Percentiles rank a stretch among this genome's conserved stretches.
These are phyloP conservation scores for Andrena flavipes DNA, from an alignment of 2,888 invertebrate species.

Conservation along the genomic window DNA sequence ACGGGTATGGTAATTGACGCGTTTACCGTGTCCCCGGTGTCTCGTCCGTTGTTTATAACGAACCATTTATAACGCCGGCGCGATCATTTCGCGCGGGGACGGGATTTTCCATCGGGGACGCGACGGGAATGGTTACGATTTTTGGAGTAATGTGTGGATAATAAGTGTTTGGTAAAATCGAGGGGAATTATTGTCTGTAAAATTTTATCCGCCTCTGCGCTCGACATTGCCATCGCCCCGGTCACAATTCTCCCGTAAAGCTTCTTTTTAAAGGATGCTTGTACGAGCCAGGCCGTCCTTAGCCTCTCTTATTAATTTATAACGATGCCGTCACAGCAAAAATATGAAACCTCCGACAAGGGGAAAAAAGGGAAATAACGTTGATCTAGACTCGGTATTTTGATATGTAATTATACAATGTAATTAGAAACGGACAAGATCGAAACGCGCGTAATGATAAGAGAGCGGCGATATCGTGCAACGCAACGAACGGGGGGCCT, in stretches of 20 bases:
- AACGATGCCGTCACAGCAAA: not conserved
- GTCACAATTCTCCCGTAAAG: not conserved
- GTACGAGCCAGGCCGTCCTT: not conserved
- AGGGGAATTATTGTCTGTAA: not conserved
- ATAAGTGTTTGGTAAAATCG: not conserved
- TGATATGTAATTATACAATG: constrained; percentile 25
- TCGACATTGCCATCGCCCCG: not conserved
- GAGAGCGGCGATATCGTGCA: constrained; percentile 7
- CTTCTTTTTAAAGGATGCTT: constrained; percentile 18
- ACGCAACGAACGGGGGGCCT: constrained; percentile 15
- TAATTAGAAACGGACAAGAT: constrained; percentile 40
- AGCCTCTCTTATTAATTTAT: not conserved
- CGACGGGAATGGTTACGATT: not conserved
- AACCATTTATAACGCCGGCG: constrained; percentile 28
- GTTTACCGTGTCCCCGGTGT: constrained; percentile 39
- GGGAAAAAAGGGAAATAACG: not conserved
- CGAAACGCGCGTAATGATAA: constrained; percentile 6
- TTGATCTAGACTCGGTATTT: constrained; percentile 6
- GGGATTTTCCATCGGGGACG: not conserved
- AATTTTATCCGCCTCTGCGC: too few species aligned
- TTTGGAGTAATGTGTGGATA: too few species aligned
- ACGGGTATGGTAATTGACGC: constrained; percentile 49
- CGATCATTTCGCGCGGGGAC: constrained; percentile 3
- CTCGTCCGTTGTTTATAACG: constrained; percentile 44
- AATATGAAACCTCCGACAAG: not conserved